Evolutionary conservation across 2,888 invertebrate species (phyloP).

Genomic region (Cheilosia scutellata): DNA sequence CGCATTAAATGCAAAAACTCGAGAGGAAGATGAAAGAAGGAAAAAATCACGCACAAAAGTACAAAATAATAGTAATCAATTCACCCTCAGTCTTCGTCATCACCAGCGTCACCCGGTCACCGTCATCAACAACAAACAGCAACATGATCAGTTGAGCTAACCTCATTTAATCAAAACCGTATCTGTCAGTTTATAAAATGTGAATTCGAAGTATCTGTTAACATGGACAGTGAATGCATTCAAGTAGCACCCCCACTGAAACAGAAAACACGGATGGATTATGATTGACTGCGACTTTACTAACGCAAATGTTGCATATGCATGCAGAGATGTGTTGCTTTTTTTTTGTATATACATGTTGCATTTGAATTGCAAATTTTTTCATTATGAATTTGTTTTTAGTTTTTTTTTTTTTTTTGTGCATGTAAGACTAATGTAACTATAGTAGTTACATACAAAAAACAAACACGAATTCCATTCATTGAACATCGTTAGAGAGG

Average conservation of each 20-base stretch:
- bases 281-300: slow-evolving; percentile 46
- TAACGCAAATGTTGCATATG: slow-evolving; percentile 33
- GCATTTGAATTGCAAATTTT: slow-evolving; percentile 72
- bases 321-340: slow-evolving; percentile 4
- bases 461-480: slow-evolving; percentile 33
- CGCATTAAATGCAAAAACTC: slow-evolving; percentile 21
- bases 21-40: not conserved
- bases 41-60: slow-evolving; percentile 51
- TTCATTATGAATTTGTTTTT: slow-evolving; percentile 51
- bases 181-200: slow-evolving; percentile 56
- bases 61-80: slow-evolving; percentile 38
- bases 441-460: slow-evolving; percentile 21
- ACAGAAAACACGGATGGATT: slow-evolving; percentile 13
- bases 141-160: slow-evolving; percentile 51
- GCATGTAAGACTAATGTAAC: slow-evolving; percentile 18
- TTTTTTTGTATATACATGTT: slow-evolving; percentile 52
- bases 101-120: slow-evolving; percentile 16
- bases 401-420: slow-evolving; percentile 4
- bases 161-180: slow-evolving; percentile 55
- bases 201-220: slow-evolving; percentile 24
- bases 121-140: slow-evolving; percentile 2
- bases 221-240: slow-evolving; percentile 14
- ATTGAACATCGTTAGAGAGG: slow-evolving; percentile 39
- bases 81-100: slow-evolving; percentile 37
- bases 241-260: slow-evolving; percentile 13